Evolutionary conservation across 2,113 vertebrate genomes (phyloP), one percentile per base, ranked within the genome.

Genomic region (Bufo bufo): DNA sequence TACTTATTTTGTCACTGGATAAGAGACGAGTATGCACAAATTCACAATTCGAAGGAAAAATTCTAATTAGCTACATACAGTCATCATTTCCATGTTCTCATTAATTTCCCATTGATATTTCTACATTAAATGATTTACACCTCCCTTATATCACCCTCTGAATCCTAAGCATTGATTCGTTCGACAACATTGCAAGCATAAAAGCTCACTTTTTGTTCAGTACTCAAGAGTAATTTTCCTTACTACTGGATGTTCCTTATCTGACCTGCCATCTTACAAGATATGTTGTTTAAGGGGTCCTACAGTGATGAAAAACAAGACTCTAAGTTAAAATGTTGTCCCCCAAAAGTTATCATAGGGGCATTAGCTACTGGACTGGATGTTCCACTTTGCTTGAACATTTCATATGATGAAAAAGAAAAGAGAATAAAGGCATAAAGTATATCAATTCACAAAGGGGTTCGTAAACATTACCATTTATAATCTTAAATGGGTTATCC

Each of bases 1-100:
- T 84, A 71, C 63, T 66, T 54, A 78, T 61, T 81, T 81, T 59
- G 78, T 19, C 54, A 61, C 33, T 54, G 33, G 23, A 54, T 54
- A 74, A 16, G 47, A 83, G 81, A 10, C 19, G 12, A 52, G 12
- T 33, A 19, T 50, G 52, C 61, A 65, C 58, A 84, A 33, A 17
- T 71, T 84, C 20, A 54, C 49, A 17, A 7, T 59, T 65, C 47
- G 54, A 84, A 54, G 54, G 20, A 23, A 59, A 81, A 23, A 59
- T 61, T 50, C n/a, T 47, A 69, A 69, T 71, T 83, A 83, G 23
- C 16, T 66, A 50, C 11, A 16, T 43, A 65, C 59, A 82, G 79
- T 61, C 23, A 45, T 52, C 20, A 19, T 83, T 50, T 63, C 47
- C n/a, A 7, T 9, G 11, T 23, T 47, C 49, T 83, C 81, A 71